These are phyloP conservation scores for Cyprinodon variegatus DNA, from an alignment of 2,113 vertebrate species.

Conservation along the genomic window DNA sequence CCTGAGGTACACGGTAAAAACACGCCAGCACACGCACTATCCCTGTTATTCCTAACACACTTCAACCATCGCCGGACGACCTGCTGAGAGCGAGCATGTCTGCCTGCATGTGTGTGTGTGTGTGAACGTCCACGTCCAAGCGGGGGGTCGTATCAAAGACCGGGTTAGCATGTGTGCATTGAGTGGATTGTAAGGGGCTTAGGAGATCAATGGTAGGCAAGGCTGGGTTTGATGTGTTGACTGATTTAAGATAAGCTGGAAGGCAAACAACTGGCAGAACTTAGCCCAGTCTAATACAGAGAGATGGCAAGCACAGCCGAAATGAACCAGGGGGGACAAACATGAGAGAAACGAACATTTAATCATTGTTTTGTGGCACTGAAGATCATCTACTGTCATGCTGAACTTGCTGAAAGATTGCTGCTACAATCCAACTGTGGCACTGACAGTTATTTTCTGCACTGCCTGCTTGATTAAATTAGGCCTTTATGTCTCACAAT, in stretches of 20 bases:
- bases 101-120: not conserved
- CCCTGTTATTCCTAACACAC: conserved; percentile 17
- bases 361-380: not conserved
- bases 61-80: conserved; percentile 18
- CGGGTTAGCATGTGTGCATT: conserved; percentile 59
- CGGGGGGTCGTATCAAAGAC: conserved; percentile 51
- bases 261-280: conserved; percentile 48
- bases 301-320: not conserved
- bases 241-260: conserved; percentile 58
- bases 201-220: conserved; percentile 59
- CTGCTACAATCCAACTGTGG: conserved; percentile 13
- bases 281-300: conserved; percentile 6
- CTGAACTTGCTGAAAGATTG: conserved; percentile 23
- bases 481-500: conserved; percentile 18
- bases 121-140: not conserved
- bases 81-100: conserved; percentile 10
- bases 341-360: not conserved
- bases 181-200: conserved; percentile 68
- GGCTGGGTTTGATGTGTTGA: conserved; percentile 50
- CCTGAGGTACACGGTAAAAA: not conserved
- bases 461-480: conserved; percentile 40
- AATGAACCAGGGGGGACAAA: not conserved
- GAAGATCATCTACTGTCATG: conserved; percentile 23
- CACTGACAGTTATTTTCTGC: conserved; percentile 23
- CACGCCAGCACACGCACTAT: conserved; percentile 14